These are phyloP conservation scores for Myodes glareolus DNA, from an alignment of 2,113 vertebrate genomes.

Conservation along the genomic window DNA sequence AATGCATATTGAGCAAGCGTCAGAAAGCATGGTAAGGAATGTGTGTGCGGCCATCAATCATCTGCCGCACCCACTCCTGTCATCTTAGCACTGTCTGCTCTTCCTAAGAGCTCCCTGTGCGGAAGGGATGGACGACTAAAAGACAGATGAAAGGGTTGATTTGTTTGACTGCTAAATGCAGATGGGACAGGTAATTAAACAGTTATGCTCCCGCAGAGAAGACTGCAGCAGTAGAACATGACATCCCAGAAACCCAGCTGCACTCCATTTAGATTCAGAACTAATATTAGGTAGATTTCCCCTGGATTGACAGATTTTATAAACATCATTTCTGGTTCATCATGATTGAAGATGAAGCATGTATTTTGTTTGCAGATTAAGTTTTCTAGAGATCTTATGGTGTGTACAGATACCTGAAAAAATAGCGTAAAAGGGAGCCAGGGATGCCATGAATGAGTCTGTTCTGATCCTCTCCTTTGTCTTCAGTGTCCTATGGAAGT, in stretches of 20 bases:
- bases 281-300: constrained; percentile 52
- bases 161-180: constrained; percentile 61
- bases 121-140: background rate
- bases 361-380: background rate
- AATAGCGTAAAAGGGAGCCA: background rate
- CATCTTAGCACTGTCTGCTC: constrained; percentile 25
- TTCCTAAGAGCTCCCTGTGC: background rate
- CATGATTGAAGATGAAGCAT: constrained; percentile 44
- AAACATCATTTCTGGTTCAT: constrained; percentile 61
- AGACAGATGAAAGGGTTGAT: constrained; percentile 52
- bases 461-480: background rate
- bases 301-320: constrained; percentile 49
- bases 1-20: background rate
- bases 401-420: background rate
- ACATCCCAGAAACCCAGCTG: constrained; percentile 51
- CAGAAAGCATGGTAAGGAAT: background rate
- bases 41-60: constrained; percentile 10
- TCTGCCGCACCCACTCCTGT: background rate
- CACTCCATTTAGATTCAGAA: constrained; percentile 52
- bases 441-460: background rate
- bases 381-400: background rate
- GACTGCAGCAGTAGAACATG: background rate
- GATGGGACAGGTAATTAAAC: constrained; percentile 67
- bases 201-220: constrained; percentile 27
- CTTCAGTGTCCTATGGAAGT: background rate